Conservation (phyloP, 2,113 vertebrate genomes). For the Prionailurus bengalensis region DNA sequence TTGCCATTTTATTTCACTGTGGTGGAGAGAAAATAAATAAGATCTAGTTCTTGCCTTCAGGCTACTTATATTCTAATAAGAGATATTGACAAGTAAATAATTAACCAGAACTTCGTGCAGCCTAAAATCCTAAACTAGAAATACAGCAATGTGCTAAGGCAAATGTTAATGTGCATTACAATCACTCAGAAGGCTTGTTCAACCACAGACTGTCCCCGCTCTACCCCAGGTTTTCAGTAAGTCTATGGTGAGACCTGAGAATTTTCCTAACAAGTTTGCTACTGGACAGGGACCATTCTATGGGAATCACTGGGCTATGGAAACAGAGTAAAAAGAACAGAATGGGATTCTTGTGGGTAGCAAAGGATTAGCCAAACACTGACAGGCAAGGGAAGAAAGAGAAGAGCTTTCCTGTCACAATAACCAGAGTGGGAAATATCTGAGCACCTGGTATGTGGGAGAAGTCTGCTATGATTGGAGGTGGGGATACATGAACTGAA, state of each 20-base stretch:
- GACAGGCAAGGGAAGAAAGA: neutral
- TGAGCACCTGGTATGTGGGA: neutral
- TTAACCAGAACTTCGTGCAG: neutral
- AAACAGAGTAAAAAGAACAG: slow-evolving; percentile 1
- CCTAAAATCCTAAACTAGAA: slow-evolving; percentile 16
- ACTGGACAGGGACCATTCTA: neutral
- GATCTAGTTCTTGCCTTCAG: neutral
- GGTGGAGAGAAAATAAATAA: neutral
- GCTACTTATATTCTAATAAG: neutral
- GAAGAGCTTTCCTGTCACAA: neutral
- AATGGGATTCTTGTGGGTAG: neutral
- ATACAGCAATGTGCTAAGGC: neutral
- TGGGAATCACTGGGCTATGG: neutral
- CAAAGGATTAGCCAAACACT: neutral
- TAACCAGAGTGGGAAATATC: neutral
- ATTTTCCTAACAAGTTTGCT: neutral
- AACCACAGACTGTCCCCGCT: neutral
- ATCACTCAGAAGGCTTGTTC: neutral
- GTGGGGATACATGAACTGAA: neutral
- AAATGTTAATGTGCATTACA: neutral
- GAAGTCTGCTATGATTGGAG: neutral
- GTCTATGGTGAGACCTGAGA: neutral
- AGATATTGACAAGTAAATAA: neutral
- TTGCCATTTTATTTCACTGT: neutral
- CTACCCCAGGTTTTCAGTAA: neutral